These are phyloP conservation scores for Etheostoma spectabile DNA, from an alignment of 2,113 vertebrate genomes.

Conservation along the genomic window DNA sequence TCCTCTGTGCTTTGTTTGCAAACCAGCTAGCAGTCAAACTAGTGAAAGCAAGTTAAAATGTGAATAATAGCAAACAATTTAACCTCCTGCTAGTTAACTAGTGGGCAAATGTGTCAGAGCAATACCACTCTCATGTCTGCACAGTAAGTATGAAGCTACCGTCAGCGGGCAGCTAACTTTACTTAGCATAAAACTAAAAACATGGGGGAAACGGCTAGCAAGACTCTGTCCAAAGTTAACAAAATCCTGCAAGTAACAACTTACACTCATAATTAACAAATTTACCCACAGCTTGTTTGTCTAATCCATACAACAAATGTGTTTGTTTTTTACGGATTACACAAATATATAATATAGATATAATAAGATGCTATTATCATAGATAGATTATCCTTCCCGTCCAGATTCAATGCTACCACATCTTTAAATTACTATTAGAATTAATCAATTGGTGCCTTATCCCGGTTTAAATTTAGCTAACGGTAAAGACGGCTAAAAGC, in stretches of 20 bases:
- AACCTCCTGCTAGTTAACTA: neutral
- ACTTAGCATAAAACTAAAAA: neutral
- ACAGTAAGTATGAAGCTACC: neutral
- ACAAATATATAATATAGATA: too few species aligned
- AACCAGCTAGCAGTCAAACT: slow-evolving; percentile 8
- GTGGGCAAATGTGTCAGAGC: neutral
- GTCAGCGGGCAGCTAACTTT: neutral
- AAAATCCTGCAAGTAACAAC: neutral
- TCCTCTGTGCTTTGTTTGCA: neutral
- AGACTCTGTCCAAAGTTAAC: neutral
- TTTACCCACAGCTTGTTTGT: too few species aligned
- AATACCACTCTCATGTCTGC: neutral
- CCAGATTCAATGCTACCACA: too few species aligned
- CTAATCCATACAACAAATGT: too few species aligned
- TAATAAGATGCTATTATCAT: too few species aligned
- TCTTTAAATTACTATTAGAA: too few species aligned
- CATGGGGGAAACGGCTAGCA: neutral
- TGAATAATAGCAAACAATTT: neutral
- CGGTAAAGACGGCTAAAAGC: too few species aligned
- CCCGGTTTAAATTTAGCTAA: too few species aligned
- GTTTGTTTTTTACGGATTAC: too few species aligned
- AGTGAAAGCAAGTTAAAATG: neutral
- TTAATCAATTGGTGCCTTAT: too few species aligned
- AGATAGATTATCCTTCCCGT: too few species aligned
- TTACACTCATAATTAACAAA: too few species aligned